phyloP scores from a whole-genome alignment of 1,140 invertebrate genomes.

The Cecropterus lyciades region DNA sequence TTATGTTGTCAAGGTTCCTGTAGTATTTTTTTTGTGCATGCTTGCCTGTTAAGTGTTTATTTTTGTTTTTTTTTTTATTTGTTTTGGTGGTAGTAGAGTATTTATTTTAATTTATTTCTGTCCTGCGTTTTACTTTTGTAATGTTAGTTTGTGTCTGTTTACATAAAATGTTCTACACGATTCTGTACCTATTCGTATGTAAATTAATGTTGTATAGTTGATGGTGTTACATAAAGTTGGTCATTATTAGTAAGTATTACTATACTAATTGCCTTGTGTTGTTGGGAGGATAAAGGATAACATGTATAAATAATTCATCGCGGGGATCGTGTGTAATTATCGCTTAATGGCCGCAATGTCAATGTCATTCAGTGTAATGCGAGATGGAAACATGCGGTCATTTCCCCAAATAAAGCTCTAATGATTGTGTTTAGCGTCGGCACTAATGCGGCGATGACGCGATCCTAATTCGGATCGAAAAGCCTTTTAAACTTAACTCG shows the following conservation, averaged over 20 bases:
- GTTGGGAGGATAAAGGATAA: conserved; percentile 13
- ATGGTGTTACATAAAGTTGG: conserved; percentile 17
- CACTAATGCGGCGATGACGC: conserved; percentile 16
- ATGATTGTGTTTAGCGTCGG: conserved; percentile 46
- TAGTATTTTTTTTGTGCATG: conserved; percentile 33
- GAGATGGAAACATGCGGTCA: conserved; percentile 39
- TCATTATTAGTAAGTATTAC: conserved; percentile 20
- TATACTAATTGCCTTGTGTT: conserved; percentile 19
- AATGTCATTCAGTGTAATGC: conserved; percentile 41
- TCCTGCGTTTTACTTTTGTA: conserved; percentile 35
- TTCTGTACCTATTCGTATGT: conserved; percentile 23
- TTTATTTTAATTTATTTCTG: conserved; percentile 42
- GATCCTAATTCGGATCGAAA: not conserved
- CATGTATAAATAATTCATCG: conserved; percentile 47
- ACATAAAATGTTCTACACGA: conserved; percentile 13
- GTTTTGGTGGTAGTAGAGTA: conserved; percentile 51
- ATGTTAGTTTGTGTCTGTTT: conserved; percentile 24
- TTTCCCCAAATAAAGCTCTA: conserved; percentile 51
- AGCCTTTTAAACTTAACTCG: conserved; percentile 34
- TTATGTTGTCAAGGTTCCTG: conserved; percentile 10
- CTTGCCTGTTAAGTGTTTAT: conserved; percentile 58
- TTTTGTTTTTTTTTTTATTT: conserved; percentile 39
- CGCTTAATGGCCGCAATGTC: conserved; percentile 48
- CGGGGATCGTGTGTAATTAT: conserved; percentile 50
- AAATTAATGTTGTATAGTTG: conserved; percentile 29